Evolutionary conservation across 2,113 vertebrate genomes (phyloP), one percentile per base, ranked within the genome.

Genomic region (Carettochelys insculpta): DNA sequence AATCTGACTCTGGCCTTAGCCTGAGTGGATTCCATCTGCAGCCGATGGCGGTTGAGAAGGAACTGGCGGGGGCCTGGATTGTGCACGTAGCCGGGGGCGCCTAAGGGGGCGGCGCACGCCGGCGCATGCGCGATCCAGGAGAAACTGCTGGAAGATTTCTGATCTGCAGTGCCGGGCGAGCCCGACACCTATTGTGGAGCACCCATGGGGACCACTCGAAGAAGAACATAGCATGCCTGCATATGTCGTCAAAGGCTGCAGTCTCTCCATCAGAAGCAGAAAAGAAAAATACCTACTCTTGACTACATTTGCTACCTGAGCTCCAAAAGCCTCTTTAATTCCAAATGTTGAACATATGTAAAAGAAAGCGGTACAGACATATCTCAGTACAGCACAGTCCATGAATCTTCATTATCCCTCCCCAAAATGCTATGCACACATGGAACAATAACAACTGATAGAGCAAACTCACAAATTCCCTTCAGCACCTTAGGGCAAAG

Each of bases 291-390:
- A 45, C 24, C 25, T 27, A 27, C 12, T 73, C 38, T 43, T 43
- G 12, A 25, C 38, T 4, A 45, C 24, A 29, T 3, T 75, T 75
- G 22, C 41, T 75, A 14, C 25, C 24, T 75, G 6, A 45, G 25
- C 71, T 68, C 19, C n/a, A 68, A 38, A 68, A 68, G 38, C 17
- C n/a, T 38, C 34, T n/a, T 10, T 91, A 80, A 7, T 51, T 5
- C 88, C 77, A 86, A 90, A 71, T 77, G 79, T 77, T 68, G 54
- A 96, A 54, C 19, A 29, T 90, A 29, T 80, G 41, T 75, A 83
- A 90, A n/a, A 82, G 58, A 83, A 94, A 92, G 56, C 54, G 81
- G 7, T 52, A 91, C 43, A 47, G 47, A 90, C 83, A 51, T 73
- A 83, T n/a, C 19, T 0, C 2, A 73, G 65, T 41, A 41, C 24